Conservation (phyloP, 2,113 vertebrate species). For the Chrysochloris asiatica region DNA sequence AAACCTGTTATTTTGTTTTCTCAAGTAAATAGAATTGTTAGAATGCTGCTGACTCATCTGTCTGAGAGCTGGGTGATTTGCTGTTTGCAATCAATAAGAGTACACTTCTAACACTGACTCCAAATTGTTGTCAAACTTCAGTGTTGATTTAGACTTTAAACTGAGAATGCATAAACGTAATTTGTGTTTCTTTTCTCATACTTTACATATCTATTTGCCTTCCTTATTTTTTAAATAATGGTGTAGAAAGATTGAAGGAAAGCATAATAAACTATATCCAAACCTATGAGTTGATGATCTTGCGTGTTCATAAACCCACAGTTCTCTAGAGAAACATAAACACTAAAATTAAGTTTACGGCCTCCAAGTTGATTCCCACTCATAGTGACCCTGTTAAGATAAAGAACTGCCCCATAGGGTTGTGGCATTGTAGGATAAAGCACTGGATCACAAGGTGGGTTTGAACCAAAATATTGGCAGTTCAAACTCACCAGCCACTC, state of each 20-base stretch:
- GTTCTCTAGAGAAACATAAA: not conserved
- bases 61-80: not conserved
- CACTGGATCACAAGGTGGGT: too few species aligned
- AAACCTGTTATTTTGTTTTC: constrained; percentile 46
- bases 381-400: too few species aligned
- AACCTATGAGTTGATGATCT: not conserved
- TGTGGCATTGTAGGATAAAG: too few species aligned
- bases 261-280: not conserved
- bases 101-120: not conserved
- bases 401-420: too few species aligned
- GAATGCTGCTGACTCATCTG: constrained; percentile 11
- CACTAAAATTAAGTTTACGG: not conserved
- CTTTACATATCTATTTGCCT: not conserved
- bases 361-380: too few species aligned
- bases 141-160: not conserved
- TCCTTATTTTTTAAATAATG: not conserved
- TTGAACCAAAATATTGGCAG: too few species aligned
- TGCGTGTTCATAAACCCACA: not conserved
- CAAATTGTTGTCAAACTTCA: not conserved
- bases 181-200: not conserved
- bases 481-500: too few species aligned
- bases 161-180: not conserved
- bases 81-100: constrained; percentile 4
- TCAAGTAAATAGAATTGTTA: constrained; percentile 48
- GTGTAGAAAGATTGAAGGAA: not conserved